Conservation (phyloP, 2,113 vertebrate species). For the Pipra filicauda region DNA sequence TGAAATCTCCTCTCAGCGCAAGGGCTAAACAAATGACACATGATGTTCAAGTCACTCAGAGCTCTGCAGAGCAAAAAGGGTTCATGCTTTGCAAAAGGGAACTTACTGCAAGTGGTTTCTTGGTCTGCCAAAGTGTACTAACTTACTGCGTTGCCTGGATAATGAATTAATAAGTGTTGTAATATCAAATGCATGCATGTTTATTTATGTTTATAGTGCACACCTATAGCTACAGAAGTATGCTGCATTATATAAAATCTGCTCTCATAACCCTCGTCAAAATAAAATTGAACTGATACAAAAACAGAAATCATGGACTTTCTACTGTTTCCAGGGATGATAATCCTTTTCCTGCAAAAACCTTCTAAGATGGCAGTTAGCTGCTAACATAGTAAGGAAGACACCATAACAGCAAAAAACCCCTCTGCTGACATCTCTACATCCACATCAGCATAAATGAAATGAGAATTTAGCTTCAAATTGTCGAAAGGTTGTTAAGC, state of each 20-base stretch:
- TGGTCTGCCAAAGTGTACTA: not conserved
- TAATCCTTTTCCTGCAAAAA: not conserved
- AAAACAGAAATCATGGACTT: not conserved
- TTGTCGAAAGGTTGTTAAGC: not conserved
- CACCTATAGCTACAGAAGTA: not conserved
- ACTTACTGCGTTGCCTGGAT: not conserved
- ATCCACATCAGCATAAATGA: not conserved
- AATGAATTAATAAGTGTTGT: not conserved
- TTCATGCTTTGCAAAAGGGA: not conserved
- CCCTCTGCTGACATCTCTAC: not conserved
- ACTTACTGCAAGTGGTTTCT: not conserved
- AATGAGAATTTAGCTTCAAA: not conserved
- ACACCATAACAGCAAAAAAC: not conserved
- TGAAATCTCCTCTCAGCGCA: not conserved
- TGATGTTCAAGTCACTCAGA: not conserved
- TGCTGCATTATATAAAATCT: not conserved
- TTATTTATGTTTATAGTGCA: not conserved
- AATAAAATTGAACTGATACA: not conserved
- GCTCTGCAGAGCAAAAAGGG: not conserved
- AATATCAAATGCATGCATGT: accelerated
- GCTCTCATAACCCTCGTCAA: not conserved
- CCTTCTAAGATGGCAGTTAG: not conserved
- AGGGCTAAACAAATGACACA: not conserved
- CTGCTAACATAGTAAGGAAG: not conserved
- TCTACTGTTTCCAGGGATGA: not conserved